Base-by-base conservation (phyloP, 2,888 invertebrate species). In the Hirtodrosophila duncani region DNA sequence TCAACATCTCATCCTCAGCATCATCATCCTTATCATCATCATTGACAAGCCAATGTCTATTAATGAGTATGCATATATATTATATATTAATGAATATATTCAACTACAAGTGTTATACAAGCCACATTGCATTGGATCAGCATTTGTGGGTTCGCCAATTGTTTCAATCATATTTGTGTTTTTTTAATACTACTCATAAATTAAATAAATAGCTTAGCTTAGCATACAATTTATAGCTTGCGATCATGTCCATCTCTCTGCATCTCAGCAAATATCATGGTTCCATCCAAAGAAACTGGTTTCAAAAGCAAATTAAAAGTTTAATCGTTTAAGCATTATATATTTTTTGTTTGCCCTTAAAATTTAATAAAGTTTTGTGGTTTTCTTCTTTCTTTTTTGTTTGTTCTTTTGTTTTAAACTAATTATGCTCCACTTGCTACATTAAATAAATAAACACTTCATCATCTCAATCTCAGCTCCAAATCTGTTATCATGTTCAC, bases 171-270 rank as follows among this genome's bases (percentile, higher is more conserved):
- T 27, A 34, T 11, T 18, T 10, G 21, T 11, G 14, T 38, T 60
- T 51, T 27, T 63, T 71, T 74, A 78, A 78, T 78, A 72, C 78
- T 78, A 72, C 39, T 62, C 71, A 72, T 72, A 72, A 78, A 78
- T 72, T 62, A 72, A 72, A 72, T 72, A 72, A 72, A 72, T 72
- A 72, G 71, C 71, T 72, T 72, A 72, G 78, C 74, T 55, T 72
- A 77, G n/a, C n/a, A n/a, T 70, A 66, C 53, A 45, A 20, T 43
- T 63, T 67, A 56, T 64, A 78, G 69, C 78, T 63, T 68, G 62
- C 64, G 55, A 65, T 68, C 64, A 56, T n/a, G n/a, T n/a, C n/a
- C n/a, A n/a, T n/a, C n/a, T n/a, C n/a, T n/a, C n/a, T n/a, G n/a
- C n/a, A n/a, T n/a, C n/a, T n/a, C n/a, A n/a, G n/a, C n/a, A n/a